phyloP scores from a whole-genome alignment of 2,888 invertebrate species.

The Trichacis sp. region DNA sequence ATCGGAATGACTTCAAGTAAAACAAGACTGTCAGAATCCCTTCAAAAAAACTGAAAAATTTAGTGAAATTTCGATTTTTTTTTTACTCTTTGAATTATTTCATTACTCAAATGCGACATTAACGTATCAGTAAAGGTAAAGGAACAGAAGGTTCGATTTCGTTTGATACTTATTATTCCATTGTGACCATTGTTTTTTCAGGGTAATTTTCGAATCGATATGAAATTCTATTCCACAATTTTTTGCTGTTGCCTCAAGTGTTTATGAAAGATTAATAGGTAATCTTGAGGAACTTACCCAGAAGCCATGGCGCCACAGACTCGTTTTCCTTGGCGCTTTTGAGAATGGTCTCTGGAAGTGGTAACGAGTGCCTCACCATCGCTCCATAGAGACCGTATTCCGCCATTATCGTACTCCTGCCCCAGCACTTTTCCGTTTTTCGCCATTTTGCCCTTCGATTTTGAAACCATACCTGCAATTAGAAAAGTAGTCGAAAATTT shows the following conservation, averaged over 20 bases:
- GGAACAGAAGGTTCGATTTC: no score
- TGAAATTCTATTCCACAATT: neutral
- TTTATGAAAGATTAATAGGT: conserved; percentile 6
- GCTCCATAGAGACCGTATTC: conserved; percentile 99
- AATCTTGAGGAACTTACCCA: conserved; percentile 78
- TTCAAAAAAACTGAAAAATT: no score
- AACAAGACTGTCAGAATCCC: no score
- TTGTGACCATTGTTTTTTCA: no score
- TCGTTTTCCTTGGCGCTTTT: conserved; percentile 97
- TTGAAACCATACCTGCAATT: conserved; percentile 97
- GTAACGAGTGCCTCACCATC: conserved; percentile 98
- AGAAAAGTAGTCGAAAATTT: conserved; percentile 19
- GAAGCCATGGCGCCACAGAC: conserved; percentile 98
- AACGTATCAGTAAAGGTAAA: no score
- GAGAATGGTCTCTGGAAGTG: conserved; percentile 97
- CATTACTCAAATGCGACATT: no score
- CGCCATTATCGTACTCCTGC: conserved; percentile 99
- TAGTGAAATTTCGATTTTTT: no score
- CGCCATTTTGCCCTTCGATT: conserved; percentile 99
- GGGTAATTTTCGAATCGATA: neutral
- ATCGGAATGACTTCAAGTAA: no score
- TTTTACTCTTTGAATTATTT: no score
- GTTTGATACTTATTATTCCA: no score
- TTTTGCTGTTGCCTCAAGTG: conserved; percentile 38
- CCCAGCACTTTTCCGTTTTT: conserved; percentile 99